phyloP scores from a whole-genome alignment of 2,113 vertebrate species.

The Ameiurus melas region DNA sequence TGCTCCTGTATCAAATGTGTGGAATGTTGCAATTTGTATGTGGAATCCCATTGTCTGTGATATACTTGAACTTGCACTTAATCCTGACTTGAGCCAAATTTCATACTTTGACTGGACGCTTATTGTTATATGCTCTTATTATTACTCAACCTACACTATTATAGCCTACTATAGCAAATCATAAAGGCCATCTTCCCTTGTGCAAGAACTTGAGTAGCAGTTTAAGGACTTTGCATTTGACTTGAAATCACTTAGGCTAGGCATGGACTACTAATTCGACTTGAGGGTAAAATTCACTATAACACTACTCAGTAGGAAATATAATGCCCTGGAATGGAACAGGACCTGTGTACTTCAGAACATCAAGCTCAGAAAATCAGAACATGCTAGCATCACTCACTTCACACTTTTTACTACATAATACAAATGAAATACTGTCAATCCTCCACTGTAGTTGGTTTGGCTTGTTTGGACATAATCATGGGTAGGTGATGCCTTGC shows the following conservation, averaged over 20 bases:
- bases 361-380: neutral
- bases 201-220: neutral
- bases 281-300: neutral
- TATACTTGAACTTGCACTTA: neutral
- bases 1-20: neutral
- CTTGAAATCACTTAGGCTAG: neutral
- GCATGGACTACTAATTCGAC: neutral
- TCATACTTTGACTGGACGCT: neutral
- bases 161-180: neutral
- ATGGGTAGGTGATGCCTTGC: slow-evolving; percentile 75
- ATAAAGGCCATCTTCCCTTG: neutral
- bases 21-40: neutral
- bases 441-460: slow-evolving; percentile 56
- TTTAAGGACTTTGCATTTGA: neutral
- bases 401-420: neutral
- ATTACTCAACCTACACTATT: neutral
- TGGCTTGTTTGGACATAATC: slow-evolving; percentile 66
- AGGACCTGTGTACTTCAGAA: neutral
- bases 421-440: neutral
- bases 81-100: neutral
- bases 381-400: neutral
- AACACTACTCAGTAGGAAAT: neutral
- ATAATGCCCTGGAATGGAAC: neutral
- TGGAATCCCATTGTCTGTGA: neutral
- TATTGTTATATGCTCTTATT: neutral